These are phyloP conservation scores for Gopherus flavomarginatus DNA, from an alignment of 2,113 vertebrate species.

Conservation along the genomic window DNA sequence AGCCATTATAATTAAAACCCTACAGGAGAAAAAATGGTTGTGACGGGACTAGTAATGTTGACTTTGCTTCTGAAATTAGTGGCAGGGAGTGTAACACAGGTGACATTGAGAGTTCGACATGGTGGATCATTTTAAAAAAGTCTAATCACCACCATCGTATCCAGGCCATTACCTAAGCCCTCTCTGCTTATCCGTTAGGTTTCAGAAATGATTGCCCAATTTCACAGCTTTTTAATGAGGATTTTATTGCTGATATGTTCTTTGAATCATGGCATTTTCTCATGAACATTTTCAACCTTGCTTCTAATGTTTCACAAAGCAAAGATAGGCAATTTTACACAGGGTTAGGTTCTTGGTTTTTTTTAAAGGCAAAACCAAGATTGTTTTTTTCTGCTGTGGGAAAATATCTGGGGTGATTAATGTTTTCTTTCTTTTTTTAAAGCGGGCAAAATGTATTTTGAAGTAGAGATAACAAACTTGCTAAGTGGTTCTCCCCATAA, in stretches of 20 bases:
- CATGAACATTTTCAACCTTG: not conserved
- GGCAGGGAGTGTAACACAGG: not conserved
- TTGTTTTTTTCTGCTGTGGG: not conserved
- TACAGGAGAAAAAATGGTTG: not conserved
- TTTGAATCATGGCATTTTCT: not conserved
- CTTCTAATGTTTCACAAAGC: not conserved
- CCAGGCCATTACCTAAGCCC: not conserved
- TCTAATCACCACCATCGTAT: not conserved
- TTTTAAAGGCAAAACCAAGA: not conserved
- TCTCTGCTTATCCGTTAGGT: not conserved
- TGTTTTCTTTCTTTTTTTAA: not conserved
- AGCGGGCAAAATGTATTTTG: not conserved
- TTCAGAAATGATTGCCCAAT: not conserved
- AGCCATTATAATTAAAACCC: not conserved
- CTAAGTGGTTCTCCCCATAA: not conserved
- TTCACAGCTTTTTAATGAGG: slow-evolving; percentile 9
- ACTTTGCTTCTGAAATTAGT: not conserved
- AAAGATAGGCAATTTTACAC: not conserved
- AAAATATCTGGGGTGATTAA: slow-evolving; percentile 1
- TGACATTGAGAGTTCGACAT: not conserved
- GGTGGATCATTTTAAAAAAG: not conserved
- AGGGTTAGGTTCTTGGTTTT: not conserved
- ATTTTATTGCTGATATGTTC: not conserved
- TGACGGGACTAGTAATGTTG: rapidly evolving
- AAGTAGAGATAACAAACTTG: not conserved